phyloP scores from a whole-genome alignment of 1,140 invertebrate genomes.

The Drosophila saltans region DNA sequence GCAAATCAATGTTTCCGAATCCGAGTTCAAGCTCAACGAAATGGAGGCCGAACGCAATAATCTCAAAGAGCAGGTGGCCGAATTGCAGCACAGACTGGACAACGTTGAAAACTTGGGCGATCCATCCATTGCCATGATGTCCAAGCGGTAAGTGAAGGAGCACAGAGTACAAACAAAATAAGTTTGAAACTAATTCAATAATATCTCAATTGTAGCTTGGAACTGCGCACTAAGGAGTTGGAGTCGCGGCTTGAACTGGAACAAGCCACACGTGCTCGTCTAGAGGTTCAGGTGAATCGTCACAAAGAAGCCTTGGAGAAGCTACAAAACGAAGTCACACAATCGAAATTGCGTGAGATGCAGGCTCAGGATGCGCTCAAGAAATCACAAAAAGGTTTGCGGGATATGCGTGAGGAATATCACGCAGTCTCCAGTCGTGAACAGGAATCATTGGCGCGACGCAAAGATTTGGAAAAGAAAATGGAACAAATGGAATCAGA shows the following conservation, averaged over 20 bases:
- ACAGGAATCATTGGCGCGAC: slow-evolving; percentile 88
- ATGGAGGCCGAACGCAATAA: slow-evolving; percentile 90
- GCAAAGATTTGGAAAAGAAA: slow-evolving; percentile 88
- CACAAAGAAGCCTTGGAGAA: slow-evolving; percentile 93
- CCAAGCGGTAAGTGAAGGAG: slow-evolving; percentile 83
- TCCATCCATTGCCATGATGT: slow-evolving; percentile 89
- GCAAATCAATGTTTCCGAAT: slow-evolving; percentile 91
- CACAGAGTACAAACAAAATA: neutral
- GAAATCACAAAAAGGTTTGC: slow-evolving; percentile 87
- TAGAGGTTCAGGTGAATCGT: slow-evolving; percentile 92
- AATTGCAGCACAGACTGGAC: slow-evolving; percentile 90
- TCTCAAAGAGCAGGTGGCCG: slow-evolving; percentile 90
- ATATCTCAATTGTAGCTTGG: slow-evolving; percentile 84
- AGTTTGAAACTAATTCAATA: too few relatives aligned
- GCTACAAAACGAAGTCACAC: slow-evolving; percentile 89
- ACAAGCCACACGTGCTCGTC: slow-evolving; percentile 90
- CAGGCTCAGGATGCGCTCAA: slow-evolving; percentile 90
- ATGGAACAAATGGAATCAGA: slow-evolving; percentile 88
- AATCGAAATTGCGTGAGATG: slow-evolving; percentile 88
- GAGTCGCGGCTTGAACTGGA: slow-evolving; percentile 95
- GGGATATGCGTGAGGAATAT: slow-evolving; percentile 90
- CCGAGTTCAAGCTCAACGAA: slow-evolving; percentile 90
- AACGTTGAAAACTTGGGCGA: slow-evolving; percentile 91
- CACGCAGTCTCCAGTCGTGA: slow-evolving; percentile 87
- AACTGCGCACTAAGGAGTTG: slow-evolving; percentile 93